phyloP scores from a whole-genome alignment of 92 coral and sea anemone genomes.

The Heteractis magnifica region DNA sequence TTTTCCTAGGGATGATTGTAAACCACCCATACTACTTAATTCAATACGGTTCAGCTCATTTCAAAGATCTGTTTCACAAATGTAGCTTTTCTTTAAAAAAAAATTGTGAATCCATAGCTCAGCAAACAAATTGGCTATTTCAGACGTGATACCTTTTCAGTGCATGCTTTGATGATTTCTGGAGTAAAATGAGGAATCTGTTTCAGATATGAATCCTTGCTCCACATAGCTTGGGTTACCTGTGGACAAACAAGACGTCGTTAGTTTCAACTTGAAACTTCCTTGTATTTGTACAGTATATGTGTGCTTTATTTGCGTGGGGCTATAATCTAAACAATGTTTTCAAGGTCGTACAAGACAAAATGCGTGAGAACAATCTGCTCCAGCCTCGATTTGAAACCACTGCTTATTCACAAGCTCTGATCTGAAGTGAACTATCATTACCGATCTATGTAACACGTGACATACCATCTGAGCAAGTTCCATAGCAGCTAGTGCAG shows the following conservation, averaged over 20 bases:
- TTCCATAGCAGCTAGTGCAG: constrained; percentile 99
- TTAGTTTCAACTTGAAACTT: neutral
- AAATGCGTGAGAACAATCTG: too few relatives aligned
- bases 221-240: constrained; percentile 99
- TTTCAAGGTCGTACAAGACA: too few relatives aligned
- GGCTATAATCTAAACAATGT: too few relatives aligned
- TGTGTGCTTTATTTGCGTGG: too few relatives aligned
- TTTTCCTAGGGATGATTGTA: too few relatives aligned
- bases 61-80: neutral
- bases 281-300: neutral
- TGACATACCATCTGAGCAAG: constrained; percentile 93
- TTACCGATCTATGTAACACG: neutral
- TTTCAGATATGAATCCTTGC: constrained; percentile 94
- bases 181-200: constrained; percentile 93
- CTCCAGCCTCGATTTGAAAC: too few relatives aligned
- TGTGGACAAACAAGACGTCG: constrained; percentile 20
- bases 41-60: too few relatives aligned
- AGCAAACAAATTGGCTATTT: too few relatives aligned
- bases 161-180: constrained; percentile 85
- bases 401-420: neutral
- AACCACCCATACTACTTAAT: too few relatives aligned
- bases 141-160: constrained; percentile 65
- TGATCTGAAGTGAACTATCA: neutral
- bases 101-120: too few relatives aligned
- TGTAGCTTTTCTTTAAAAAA: neutral